Evolutionary conservation across 2,888 invertebrate species (phyloP), one percentile per base, ranked within the genome.

Genomic region (Drosophila falleni): DNA sequence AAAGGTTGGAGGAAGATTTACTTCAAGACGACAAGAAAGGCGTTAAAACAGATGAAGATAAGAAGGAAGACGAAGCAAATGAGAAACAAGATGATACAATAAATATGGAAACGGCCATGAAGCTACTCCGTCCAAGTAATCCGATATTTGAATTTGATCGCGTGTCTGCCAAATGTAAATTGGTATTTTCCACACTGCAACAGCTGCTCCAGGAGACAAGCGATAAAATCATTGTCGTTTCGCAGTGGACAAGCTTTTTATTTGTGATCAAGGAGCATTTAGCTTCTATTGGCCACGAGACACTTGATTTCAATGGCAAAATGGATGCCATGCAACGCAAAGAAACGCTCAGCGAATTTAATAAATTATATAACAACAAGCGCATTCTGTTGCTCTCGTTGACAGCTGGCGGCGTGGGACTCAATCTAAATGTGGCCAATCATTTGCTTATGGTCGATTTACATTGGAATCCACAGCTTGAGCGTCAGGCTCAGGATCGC

Each of bases 381-480:
- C 58, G 58, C 26, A 63, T 63, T 93, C 93, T 98, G 93, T 93
- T 99, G 33, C 93, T 99, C 0, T 98, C 98, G 0, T 93, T 99
- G 23, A 96, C 96, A 71, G 98, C 98, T 42, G 99, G 98, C 49
- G 99, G 98, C 23, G 98, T 98, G 13, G 99, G 99, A 0, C 93
- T 99, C n/a, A 99, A 99, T 94, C 94, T 99, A 54, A 94, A 96
- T 65, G 98, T 98, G 2, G 99, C 96, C 1, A 98, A 97, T 93
- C 97, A 98, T 92, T 94, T 99, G 59, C 94, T 98, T 16, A 93
- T 99, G 49, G 92, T 98, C 26, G 99, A 99, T 93, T 94, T 98
- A 53, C 98, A 99, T 93, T 99, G 98, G 98, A 99, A 99, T 94
- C 98, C 99, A 0, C 98, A 98, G 89, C 93, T 98, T 42, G 98